Percentiles rank a stretch among this genome's conserved stretches.
These are phyloP conservation scores for Arion vulgaris DNA, from an alignment of 1,140 invertebrate genomes.

Conservation along the genomic window DNA sequence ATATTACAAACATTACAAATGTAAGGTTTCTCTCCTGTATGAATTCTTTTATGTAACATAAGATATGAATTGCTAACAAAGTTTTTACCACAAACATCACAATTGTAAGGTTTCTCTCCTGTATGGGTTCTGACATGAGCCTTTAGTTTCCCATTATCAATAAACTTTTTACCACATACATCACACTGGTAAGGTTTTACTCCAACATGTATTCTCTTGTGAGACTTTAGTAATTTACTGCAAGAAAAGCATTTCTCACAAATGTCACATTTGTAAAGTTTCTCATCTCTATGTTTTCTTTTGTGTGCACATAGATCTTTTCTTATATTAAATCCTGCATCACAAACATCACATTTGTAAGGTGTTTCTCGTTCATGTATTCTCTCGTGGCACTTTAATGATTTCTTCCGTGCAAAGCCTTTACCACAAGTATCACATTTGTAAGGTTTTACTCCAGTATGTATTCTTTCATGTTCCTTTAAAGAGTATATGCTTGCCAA, in stretches of 20 bases:
- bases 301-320: no score
- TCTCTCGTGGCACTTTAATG: no score
- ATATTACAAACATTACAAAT: no score
- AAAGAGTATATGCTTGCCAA: background rate
- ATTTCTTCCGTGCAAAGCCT: no score
- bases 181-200: background rate
- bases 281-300: background rate
- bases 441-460: no score
- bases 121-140: background rate
- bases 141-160: background rate
- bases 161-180: background rate
- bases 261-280: background rate
- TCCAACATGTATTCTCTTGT: background rate
- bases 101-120: background rate
- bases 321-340: no score
- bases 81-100: background rate
- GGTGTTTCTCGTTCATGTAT: no score
- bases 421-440: no score
- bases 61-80: background rate
- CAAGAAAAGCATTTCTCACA: background rate
- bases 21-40: no score
- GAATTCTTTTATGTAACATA: background rate
- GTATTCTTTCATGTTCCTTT: background rate
- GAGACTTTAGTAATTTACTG: background rate
- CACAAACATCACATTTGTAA: no score